Evolutionary conservation across 2,888 invertebrate species (phyloP), one percentile per base, ranked within the genome.

Genomic region (Perizoma flavofasciatum): DNA sequence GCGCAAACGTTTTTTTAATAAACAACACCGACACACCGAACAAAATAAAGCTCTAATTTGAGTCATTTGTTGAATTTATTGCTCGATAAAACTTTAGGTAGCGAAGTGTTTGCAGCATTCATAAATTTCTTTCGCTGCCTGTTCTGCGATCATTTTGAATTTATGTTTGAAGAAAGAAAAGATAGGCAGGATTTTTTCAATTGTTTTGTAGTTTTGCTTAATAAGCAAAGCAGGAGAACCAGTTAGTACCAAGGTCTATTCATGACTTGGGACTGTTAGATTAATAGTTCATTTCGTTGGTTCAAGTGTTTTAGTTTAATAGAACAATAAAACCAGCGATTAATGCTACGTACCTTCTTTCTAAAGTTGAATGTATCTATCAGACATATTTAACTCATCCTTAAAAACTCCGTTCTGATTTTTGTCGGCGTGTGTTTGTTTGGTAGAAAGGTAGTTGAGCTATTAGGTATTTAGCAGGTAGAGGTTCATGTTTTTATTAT

Each of bases 1-100:
- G 59, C 56, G 64, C 61, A 70, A 72, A 69, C 70, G 68, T 69
- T 76, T 78, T 37, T 73, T 77, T 75, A 76, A 79, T 75, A 73
- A 74, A 78, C 72, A 71, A 67, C 67, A 66, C 63, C 63, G 69
- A 34, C 63, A 49, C 73, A 69, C 65, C 55, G n/a, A 59, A 55
- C 52, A 63, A 56, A 66, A 69, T 65, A 69, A 72, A 72, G 66
- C 70, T 70, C 62, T 69, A 72, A 78, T 77, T 73, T 77, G 55
- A 65, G 70, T 71, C 66, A 69, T 74, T 74, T 73, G 65, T 72
- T 59, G 63, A 59, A 70, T 70, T 70, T 70, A 68, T 67, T 65
- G 58, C 65, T 56, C 65, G 58, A 63, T 65, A 67, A 64, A 68
- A 65, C 59, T 67, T 67, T 65, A 61, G 59, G 58, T 55, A 59